Conservation (phyloP, 2,888 invertebrate species). For the Leptinotarsa rubiginosa region DNA sequence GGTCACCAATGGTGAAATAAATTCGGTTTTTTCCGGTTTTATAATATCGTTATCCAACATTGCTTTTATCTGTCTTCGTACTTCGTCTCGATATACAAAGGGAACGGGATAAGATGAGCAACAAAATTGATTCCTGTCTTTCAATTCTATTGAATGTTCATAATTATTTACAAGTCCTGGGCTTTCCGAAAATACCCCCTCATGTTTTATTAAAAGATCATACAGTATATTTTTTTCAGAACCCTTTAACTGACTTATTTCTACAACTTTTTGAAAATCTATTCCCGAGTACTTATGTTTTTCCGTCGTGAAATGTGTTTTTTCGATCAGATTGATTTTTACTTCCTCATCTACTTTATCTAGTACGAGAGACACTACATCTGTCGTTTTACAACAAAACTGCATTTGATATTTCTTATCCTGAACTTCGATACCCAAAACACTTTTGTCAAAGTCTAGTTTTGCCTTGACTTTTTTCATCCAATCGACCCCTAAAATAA, state of each 20-base stretch:
- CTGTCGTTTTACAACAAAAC: slow-evolving; percentile 1
- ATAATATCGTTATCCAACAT: slow-evolving; percentile 6
- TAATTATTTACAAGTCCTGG: not conserved
- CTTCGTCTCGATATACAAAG: slow-evolving; percentile 4
- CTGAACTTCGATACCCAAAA: not conserved
- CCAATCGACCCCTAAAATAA: slow-evolving; percentile 2
- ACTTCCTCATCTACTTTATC: no score
- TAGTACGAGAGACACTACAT: not conserved
- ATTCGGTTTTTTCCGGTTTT: slow-evolving; percentile 14
- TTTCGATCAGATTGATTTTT: not conserved
- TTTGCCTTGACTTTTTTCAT: slow-evolving; percentile 2
- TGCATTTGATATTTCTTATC: not conserved
- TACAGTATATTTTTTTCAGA: not conserved
- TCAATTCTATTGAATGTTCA: slow-evolving; percentile 2
- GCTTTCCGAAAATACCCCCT: not conserved
- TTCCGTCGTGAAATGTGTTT: not conserved
- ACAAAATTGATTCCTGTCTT: slow-evolving; percentile 8
- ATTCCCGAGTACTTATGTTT: not conserved
- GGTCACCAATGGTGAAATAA: slow-evolving; percentile 8
- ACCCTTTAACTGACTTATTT: no score
- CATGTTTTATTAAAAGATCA: not conserved
- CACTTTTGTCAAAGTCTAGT: slow-evolving; percentile 1
- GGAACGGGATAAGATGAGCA: slow-evolving; percentile 24
- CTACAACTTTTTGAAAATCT: not conserved
- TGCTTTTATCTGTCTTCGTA: slow-evolving; percentile 9